These are phyloP conservation scores for Tinea semifulvella DNA, from an alignment of 2,888 invertebrate genomes.

Conservation along the genomic window DNA sequence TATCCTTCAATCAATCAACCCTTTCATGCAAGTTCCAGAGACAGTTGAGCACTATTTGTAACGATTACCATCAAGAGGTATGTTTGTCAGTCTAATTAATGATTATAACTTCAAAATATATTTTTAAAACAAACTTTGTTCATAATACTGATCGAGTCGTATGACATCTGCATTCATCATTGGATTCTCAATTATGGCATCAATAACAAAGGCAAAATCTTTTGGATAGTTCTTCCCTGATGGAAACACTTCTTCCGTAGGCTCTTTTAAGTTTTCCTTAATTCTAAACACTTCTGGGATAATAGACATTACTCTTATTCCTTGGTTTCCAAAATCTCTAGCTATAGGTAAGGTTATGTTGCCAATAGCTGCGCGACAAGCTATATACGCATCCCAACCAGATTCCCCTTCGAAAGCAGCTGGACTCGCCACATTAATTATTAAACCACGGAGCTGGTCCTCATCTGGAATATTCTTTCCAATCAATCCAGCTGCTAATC, in stretches of 20 bases:
- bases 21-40: too few relatives aligned
- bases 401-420: constrained; percentile 97
- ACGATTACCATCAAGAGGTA: too few relatives aligned
- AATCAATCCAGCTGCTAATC: constrained; percentile 85
- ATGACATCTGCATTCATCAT: constrained; percentile 69
- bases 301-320: constrained; percentile 83
- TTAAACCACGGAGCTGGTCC: constrained; percentile 90
- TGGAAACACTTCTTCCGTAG: constrained; percentile 55
- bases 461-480: constrained; percentile 83
- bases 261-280: constrained; percentile 40
- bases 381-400: constrained; percentile 95
- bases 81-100: too few relatives aligned
- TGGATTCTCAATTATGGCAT: constrained; percentile 64
- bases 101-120: too few relatives aligned
- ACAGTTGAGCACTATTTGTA: too few relatives aligned
- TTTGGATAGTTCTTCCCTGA: constrained; percentile 58
- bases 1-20: too few relatives aligned
- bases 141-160: constrained; percentile 42
- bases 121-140: too few relatives aligned
- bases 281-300: constrained; percentile 65
- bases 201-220: constrained; percentile 62
- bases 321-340: constrained; percentile 84
- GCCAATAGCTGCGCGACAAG: constrained; percentile 93
- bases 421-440: constrained; percentile 95
- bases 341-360: constrained; percentile 97